A percentile compares a stretch with the other conserved stretches of the same genome.
These are phyloP conservation scores for Zaprionus obscuricornis DNA, from an alignment of 2,888 invertebrate species.

Conservation along the genomic window DNA sequence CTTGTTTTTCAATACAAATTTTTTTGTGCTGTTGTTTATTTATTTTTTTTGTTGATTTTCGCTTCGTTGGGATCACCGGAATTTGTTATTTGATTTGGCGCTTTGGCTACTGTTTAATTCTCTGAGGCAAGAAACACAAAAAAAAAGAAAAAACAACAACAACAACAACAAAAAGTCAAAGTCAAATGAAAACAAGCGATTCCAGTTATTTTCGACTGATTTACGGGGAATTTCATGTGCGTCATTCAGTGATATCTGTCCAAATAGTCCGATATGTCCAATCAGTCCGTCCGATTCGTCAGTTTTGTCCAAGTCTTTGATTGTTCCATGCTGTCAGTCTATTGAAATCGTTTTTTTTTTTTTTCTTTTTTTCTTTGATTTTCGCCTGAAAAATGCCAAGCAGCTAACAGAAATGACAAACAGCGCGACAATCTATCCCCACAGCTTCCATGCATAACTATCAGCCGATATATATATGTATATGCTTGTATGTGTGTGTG, in stretches of 20 bases:
- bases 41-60: slow-evolving; percentile 15
- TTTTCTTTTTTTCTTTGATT: too few species aligned
- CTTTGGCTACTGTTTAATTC: slow-evolving; percentile 72
- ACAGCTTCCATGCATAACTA: slow-evolving; percentile 12
- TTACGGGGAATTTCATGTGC: slow-evolving; percentile 77
- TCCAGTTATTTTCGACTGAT: slow-evolving; percentile 74
- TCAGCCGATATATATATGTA: slow-evolving; percentile 12
- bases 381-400: slow-evolving; percentile 58
- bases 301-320: slow-evolving; percentile 20
- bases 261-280: background rate
- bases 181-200: slow-evolving; percentile 55
- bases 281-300: background rate
- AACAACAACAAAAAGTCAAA: too few species aligned
- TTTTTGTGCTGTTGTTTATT: slow-evolving; percentile 10
- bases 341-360: too few species aligned
- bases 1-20: background rate
- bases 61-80: too few species aligned
- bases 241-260: slow-evolving; percentile 60
- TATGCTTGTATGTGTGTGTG: slow-evolving; percentile 26
- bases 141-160: too few species aligned
- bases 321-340: too few species aligned
- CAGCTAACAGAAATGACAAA: slow-evolving; percentile 54
- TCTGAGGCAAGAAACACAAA: slow-evolving; percentile 5
- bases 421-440: slow-evolving; percentile 47
- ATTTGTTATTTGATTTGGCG: slow-evolving; percentile 54